Percentiles rank a stretch among this genome's conserved stretches.
phyloP scores from a whole-genome alignment of 2,888 invertebrate species.

The Sepioteuthis lessoniana region DNA sequence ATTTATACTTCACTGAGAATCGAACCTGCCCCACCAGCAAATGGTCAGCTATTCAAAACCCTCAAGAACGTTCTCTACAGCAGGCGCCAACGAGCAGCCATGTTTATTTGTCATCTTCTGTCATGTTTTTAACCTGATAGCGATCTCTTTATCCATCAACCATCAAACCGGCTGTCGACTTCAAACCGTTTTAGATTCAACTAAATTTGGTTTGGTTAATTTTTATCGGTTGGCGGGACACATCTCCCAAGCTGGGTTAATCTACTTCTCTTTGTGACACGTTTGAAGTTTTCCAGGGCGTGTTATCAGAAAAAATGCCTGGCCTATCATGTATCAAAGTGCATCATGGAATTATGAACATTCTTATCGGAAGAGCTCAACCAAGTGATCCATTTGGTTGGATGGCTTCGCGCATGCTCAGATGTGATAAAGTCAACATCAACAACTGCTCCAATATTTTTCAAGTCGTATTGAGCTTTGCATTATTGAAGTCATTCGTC shows the following conservation, averaged over 20 bases:
- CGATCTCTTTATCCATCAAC: background rate
- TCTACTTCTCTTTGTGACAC: background rate
- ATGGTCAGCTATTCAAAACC: no score
- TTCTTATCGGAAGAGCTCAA: background rate
- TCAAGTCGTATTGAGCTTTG: no score
- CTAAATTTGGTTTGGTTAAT: background rate
- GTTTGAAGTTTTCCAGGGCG: background rate
- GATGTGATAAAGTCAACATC: background rate
- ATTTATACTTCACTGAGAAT: no score
- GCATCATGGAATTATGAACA: background rate
- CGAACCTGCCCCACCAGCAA: no score
- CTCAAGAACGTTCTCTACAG: no score
- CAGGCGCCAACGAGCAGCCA: no score
- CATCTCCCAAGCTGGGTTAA: background rate
- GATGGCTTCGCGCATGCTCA: background rate
- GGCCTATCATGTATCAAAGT: conserved; percentile 10
- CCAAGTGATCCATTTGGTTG: background rate
- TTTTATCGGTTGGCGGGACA: background rate
- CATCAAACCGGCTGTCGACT: background rate
- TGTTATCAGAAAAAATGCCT: background rate
- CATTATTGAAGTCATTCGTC: background rate
- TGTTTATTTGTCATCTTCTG: no score
- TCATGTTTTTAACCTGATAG: background rate
- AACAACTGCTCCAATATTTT: background rate
- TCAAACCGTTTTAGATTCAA: background rate